phyloP scores from a whole-genome alignment of 2,113 vertebrate genomes.

The Aegypius monachus region DNA sequence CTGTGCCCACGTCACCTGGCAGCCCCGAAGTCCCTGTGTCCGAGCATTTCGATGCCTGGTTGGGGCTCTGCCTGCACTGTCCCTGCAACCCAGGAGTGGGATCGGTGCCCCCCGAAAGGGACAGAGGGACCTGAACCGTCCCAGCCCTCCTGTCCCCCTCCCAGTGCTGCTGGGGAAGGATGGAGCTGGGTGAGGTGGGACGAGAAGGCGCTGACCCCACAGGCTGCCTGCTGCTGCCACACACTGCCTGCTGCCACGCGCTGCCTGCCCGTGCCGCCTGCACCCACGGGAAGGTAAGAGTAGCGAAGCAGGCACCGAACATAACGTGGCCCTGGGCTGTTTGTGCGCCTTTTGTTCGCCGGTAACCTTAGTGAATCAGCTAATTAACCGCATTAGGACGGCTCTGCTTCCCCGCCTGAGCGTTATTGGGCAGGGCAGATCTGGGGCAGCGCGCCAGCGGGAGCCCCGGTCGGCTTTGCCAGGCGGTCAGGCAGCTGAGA shows the following conservation, averaged over 20 bases:
- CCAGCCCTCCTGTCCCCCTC: neutral
- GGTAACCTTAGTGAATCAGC: neutral
- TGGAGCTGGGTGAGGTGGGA: neutral
- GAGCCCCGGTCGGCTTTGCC: neutral
- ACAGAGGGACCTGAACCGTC: neutral
- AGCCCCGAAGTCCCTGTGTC: neutral
- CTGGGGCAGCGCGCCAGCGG: neutral
- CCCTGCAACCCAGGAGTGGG: rapidly evolving
- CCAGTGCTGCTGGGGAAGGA: neutral
- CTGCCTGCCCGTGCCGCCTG: neutral
- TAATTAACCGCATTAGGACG: conserved; percentile 15
- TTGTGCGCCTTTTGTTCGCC: conserved; percentile 4
- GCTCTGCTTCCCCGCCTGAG: neutral
- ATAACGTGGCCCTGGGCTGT: conserved; percentile 14
- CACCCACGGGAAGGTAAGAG: neutral
- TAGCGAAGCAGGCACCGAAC: conserved; percentile 5
- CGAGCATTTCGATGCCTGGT: rapidly evolving
- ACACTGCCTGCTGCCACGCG: neutral
- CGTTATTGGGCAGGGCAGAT: neutral
- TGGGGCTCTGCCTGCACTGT: neutral
- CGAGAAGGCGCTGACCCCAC: rapidly evolving
- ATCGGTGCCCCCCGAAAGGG: neutral
- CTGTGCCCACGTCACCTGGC: neutral
- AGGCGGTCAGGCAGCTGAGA: neutral
- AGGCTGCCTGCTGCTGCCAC: neutral